Conservation (phyloP, 2,797 vertebrate species). For the Syndactyla subalaris region DNA sequence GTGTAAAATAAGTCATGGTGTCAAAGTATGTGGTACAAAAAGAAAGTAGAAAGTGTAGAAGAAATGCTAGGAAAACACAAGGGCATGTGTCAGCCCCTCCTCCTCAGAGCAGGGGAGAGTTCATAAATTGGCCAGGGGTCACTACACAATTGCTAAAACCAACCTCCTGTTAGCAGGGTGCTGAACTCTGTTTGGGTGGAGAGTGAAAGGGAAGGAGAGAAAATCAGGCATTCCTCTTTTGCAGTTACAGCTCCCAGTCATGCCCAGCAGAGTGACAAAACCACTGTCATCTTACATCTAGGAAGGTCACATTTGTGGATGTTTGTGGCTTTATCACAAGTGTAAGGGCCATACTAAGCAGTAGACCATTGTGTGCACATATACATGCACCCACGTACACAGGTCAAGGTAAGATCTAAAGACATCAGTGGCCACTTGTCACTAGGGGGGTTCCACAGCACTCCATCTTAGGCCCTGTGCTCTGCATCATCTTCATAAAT, state of each 20-base stretch:
- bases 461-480: not conserved
- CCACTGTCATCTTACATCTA: not conserved
- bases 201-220: not conserved
- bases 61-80: not conserved
- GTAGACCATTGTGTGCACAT: not conserved
- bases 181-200: not conserved
- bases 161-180: not conserved
- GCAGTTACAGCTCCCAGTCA: not conserved
- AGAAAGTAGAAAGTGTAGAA: not conserved
- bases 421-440: not conserved
- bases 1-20: conserved; percentile 3
- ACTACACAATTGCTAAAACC: not conserved
- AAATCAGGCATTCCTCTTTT: not conserved
- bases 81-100: not conserved
- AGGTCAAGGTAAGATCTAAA: not conserved
- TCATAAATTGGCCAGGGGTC: not conserved
- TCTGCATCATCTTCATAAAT: not conserved
- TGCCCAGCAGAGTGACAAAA: not conserved
- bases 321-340: not conserved
- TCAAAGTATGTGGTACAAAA: not conserved
- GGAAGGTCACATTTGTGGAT: not conserved
- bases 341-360: not conserved
- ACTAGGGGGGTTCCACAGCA: not conserved
- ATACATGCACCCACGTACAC: accelerated
- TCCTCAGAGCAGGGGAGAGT: not conserved